Percentiles rank a stretch among this genome's conserved stretches.
Conservation (phyloP, 2,797 vertebrate genomes). For the Coracias cyanogaster region DNA sequence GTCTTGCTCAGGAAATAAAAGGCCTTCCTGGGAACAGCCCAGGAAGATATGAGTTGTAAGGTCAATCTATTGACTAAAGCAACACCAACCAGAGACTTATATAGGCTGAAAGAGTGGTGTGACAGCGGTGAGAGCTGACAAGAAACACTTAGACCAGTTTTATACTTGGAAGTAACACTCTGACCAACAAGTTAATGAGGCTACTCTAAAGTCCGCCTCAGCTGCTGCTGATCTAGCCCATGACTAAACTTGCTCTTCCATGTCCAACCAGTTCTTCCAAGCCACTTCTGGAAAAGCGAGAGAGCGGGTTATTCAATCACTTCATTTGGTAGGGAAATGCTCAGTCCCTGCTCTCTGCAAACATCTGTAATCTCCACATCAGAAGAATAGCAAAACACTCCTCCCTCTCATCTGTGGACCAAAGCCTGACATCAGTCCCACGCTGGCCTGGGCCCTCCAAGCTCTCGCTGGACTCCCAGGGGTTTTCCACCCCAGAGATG, state of each 20-base stretch:
- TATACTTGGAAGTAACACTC: conserved; percentile 27
- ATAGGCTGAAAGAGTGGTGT: background rate
- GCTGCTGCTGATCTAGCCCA: conserved; percentile 4
- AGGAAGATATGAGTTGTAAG: background rate
- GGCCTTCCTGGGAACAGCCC: background rate
- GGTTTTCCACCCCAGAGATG: rapidly evolving
- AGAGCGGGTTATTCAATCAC: background rate
- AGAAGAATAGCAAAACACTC: conserved; percentile 13
- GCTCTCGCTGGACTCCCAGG: background rate
- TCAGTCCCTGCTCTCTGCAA: background rate
- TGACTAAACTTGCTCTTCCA: background rate
- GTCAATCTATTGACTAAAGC: background rate
- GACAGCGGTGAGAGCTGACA: background rate
- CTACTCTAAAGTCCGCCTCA: background rate
- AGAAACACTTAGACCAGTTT: background rate
- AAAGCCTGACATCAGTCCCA: background rate
- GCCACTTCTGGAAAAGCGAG: background rate
- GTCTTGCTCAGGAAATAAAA: background rate
- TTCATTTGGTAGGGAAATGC: conserved; percentile 32
- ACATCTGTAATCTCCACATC: background rate
- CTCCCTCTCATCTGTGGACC: background rate
- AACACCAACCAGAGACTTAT: background rate
- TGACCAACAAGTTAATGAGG: conserved; percentile 11
- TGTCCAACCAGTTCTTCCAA: conserved; percentile 29
- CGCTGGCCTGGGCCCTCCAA: background rate